These are phyloP conservation scores for Barnardius zonarius DNA, from an alignment of 2,113 vertebrate genomes.

Conservation along the genomic window DNA sequence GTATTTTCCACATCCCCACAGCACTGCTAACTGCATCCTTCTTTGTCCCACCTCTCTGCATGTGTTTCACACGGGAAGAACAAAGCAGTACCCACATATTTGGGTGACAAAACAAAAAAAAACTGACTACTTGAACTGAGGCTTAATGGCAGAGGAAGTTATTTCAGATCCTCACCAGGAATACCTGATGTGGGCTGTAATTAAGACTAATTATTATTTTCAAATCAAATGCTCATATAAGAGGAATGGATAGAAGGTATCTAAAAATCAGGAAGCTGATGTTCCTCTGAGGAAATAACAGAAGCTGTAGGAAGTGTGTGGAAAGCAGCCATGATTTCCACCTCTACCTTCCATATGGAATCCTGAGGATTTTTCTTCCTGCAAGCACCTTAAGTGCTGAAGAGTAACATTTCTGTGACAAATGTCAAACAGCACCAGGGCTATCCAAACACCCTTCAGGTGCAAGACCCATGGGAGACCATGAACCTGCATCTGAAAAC, in stretches of 20 bases:
- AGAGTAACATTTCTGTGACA: not conserved
- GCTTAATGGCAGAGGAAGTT: not conserved
- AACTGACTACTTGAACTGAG: not conserved
- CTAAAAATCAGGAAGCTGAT: not conserved
- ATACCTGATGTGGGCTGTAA: not conserved
- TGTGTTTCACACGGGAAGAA: not conserved
- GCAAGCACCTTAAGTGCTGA: not conserved
- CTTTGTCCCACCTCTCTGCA: not conserved
- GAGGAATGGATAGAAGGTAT: not conserved
- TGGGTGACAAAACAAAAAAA: not conserved
- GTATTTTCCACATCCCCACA: not conserved
- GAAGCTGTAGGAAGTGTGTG: not conserved
- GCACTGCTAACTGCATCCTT: not conserved
- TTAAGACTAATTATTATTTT: not conserved
- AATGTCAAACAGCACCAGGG: not conserved
- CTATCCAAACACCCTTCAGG: not conserved
- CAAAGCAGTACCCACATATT: not conserved
- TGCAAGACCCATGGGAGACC: not conserved
- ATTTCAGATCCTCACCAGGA: not conserved
- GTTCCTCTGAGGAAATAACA: not conserved
- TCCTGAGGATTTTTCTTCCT: not conserved
- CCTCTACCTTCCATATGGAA: not conserved
- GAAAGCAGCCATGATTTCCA: not conserved
- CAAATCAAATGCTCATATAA: not conserved
- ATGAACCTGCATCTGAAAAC: not conserved